These are phyloP conservation scores for Pseudomyrmex cubaensis DNA, from an alignment of 1,140 invertebrate species.

Conservation along the genomic window DNA sequence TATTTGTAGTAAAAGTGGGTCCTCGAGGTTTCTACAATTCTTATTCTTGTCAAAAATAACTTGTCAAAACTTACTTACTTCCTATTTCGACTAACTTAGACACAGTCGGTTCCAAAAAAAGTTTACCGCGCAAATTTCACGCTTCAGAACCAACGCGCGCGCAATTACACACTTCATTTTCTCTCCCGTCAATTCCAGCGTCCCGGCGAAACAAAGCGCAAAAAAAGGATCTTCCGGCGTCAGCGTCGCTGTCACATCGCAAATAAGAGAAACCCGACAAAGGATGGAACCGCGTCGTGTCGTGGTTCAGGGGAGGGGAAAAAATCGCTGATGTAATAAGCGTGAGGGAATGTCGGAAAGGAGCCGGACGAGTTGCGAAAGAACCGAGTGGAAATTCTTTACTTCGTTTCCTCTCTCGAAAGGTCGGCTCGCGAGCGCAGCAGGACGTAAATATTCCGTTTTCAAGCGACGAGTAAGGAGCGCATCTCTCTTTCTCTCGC, in stretches of 20 bases:
- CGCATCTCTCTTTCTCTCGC: background rate
- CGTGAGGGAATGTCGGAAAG: constrained; percentile 37
- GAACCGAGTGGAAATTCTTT: constrained; percentile 48
- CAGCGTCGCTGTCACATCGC: constrained; percentile 9
- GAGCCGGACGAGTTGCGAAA: constrained; percentile 17
- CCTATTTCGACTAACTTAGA: no score
- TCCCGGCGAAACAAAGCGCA: constrained; percentile 33
- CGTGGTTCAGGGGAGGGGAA: background rate
- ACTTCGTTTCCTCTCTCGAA: constrained; percentile 45
- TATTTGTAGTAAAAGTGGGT: no score
- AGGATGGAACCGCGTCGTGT: background rate
- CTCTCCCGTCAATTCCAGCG: background rate
- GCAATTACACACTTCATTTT: no score
- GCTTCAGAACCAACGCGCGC: no score
- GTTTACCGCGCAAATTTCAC: no score
- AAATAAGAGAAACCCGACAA: constrained; percentile 22
- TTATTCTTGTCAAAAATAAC: no score
- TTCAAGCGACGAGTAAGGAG: constrained; percentile 8
- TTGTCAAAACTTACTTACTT: no score
- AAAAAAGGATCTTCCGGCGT: constrained; percentile 6
- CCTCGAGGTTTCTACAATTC: no score
- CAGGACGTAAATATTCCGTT: constrained; percentile 42
- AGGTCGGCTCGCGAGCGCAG: constrained; percentile 3
- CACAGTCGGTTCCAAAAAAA: no score
- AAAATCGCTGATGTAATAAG: constrained; percentile 55